phyloP scores from a whole-genome alignment of 92 coral and sea anemone genomes.

The Actinostola sp. region DNA sequence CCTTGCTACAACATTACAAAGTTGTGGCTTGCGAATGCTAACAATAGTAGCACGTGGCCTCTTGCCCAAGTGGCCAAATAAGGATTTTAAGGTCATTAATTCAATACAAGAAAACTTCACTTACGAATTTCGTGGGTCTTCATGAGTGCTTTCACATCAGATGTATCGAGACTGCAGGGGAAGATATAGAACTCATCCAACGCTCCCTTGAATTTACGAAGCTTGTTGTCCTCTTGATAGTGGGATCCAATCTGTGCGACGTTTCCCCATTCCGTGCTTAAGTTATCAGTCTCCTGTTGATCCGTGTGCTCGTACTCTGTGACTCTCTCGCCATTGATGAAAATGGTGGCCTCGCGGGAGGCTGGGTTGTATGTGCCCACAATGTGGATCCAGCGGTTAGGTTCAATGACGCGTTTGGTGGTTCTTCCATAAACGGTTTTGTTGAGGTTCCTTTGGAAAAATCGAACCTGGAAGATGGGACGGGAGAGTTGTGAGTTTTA shows the following conservation, averaged over 20 bases:
- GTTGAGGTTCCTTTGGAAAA: slow-evolving; percentile 82
- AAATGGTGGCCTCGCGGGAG: slow-evolving; percentile 68
- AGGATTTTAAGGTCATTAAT: too few species aligned
- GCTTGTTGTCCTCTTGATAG: slow-evolving; percentile 46
- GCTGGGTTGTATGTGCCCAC: slow-evolving; percentile 78
- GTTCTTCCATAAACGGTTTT: slow-evolving; percentile 81
- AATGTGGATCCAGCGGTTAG: slow-evolving; percentile 78
- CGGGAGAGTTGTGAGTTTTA: too few species aligned
- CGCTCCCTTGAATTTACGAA: slow-evolving; percentile 74
- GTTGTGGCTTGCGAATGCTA: too few species aligned
- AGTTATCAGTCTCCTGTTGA: slow-evolving; percentile 63
- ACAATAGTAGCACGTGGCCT: too few species aligned
- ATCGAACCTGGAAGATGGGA: slow-evolving; percentile 38
- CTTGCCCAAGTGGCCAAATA: too few species aligned
- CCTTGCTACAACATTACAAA: too few species aligned
- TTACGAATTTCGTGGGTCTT: slow-evolving; percentile 74
- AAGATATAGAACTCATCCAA: slow-evolving; percentile 89
- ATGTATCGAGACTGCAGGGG: slow-evolving; percentile 75
- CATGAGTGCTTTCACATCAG: slow-evolving; percentile 56
- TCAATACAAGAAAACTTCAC: too few species aligned
- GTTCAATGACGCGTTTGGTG: slow-evolving; percentile 66
- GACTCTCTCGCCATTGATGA: slow-evolving; percentile 73
- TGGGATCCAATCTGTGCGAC: slow-evolving; percentile 76
- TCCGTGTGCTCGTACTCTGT: slow-evolving; percentile 72
- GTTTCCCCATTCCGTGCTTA: slow-evolving; percentile 81